Percentiles rank a stretch among this genome's conserved stretches.
Conservation (phyloP, 2,797 vertebrate genomes). For the Parotocinclus haroldoi region DNA sequence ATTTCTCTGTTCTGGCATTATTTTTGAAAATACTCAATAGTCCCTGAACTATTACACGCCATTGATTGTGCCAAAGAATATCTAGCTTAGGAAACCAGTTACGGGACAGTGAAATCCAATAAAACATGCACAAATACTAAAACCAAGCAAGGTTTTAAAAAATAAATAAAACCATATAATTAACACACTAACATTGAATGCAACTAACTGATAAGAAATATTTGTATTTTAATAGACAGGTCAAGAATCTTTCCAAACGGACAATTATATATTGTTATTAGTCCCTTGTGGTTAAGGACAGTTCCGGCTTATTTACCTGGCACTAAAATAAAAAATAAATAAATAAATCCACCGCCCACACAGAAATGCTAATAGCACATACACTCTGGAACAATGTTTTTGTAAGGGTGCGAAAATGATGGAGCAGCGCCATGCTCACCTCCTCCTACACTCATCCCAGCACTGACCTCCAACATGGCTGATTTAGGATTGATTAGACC, state of each 20-base stretch:
- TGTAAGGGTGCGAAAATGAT: conserved; percentile 71
- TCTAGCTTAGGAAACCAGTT: background rate
- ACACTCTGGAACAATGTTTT: conserved; percentile 73
- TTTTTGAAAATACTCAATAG: conserved; percentile 30
- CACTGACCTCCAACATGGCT: conserved; percentile 72
- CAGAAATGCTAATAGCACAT: conserved; percentile 76
- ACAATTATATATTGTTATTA: conserved; percentile 25
- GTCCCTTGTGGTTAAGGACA: conserved; percentile 23
- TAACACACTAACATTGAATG: background rate
- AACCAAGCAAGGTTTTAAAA: background rate
- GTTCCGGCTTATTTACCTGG: conserved; percentile 72
- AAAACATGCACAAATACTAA: background rate
- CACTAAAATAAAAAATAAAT: conserved; percentile 56
- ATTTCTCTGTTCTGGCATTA: conserved; percentile 15
- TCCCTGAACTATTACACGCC: conserved; percentile 19
- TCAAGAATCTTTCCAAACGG: conserved; percentile 26
- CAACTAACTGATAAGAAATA: background rate
- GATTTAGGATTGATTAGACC: conserved; percentile 74
- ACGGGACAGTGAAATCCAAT: background rate
- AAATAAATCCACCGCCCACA: conserved; percentile 66
- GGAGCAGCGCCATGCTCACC: conserved; percentile 71
- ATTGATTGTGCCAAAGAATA: conserved; percentile 5
- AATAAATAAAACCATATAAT: background rate
- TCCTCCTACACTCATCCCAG: conserved; percentile 78
- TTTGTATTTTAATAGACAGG: conserved; percentile 5